These are phyloP conservation scores for Scomber scombrus DNA, from an alignment of 2,113 vertebrate genomes.

Conservation along the genomic window DNA sequence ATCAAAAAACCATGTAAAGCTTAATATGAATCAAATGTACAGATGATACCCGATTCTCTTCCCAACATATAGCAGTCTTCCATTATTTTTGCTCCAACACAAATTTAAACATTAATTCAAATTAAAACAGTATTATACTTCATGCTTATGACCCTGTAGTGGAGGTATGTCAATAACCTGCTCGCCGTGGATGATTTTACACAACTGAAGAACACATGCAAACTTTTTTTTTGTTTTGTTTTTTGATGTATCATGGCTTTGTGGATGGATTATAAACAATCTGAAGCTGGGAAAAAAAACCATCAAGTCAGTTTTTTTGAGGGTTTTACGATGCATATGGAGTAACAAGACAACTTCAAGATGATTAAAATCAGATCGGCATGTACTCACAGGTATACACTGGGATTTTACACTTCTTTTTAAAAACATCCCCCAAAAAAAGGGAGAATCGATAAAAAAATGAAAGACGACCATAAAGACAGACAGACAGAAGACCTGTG, in stretches of 20 bases:
- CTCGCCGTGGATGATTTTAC: slow-evolving; percentile 26
- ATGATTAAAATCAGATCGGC: slow-evolving; percentile 39
- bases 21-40: slow-evolving; percentile 57
- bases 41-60: slow-evolving; percentile 43
- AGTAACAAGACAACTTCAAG: slow-evolving; percentile 42
- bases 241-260: slow-evolving; percentile 22
- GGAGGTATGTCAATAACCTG: slow-evolving; percentile 46
- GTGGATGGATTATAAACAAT: slow-evolving; percentile 32
- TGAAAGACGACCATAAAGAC: slow-evolving; percentile 20
- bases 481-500: slow-evolving; percentile 21
- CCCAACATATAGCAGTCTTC: slow-evolving; percentile 31
- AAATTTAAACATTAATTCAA: slow-evolving; percentile 30
- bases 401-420: slow-evolving; percentile 21
- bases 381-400: slow-evolving; percentile 34
- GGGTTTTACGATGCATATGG: slow-evolving; percentile 2
- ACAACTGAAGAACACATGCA: slow-evolving; percentile 53
- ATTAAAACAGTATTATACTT: slow-evolving; percentile 34
- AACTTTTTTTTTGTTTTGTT: slow-evolving; percentile 6
- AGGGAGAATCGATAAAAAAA: slow-evolving; percentile 11
- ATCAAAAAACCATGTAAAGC: slow-evolving; percentile 61
- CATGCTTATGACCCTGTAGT: slow-evolving; percentile 45
- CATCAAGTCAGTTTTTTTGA: slow-evolving; percentile 1
- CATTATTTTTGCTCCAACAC: slow-evolving; percentile 11
- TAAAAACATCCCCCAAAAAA: slow-evolving; percentile 10
- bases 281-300: slow-evolving; percentile 8